These are phyloP conservation scores for Epistrophe grossulariae DNA, from an alignment of 2,888 invertebrate genomes.

Conservation along the genomic window DNA sequence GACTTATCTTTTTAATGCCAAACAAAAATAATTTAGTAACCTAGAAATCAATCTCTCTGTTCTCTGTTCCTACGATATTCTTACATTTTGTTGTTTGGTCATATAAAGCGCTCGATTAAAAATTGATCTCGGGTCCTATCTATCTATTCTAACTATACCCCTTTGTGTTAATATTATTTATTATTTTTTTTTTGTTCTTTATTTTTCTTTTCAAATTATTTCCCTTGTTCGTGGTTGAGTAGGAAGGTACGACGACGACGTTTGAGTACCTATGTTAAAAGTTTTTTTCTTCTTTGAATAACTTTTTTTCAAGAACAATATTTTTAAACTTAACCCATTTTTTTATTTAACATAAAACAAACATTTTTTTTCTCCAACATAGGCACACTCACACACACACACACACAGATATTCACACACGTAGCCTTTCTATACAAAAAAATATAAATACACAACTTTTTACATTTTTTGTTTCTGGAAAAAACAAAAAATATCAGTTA, in stretches of 20 bases:
- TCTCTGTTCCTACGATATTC: not conserved
- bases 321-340: constrained; percentile 26
- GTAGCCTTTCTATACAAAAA: not conserved
- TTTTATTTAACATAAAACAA: constrained; percentile 8
- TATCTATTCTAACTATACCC: not conserved
- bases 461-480: not conserved
- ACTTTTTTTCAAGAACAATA: constrained; percentile 14
- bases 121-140: not conserved
- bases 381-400: not conserved
- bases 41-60: not conserved
- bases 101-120: not conserved
- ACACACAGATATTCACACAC: not conserved
- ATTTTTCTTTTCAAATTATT: not conserved
- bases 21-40: not conserved
- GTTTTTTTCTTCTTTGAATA: not conserved
- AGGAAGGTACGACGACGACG: not conserved
- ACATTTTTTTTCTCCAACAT: not conserved
- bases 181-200: not conserved
- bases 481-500: not conserved
- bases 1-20: not conserved
- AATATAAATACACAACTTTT: constrained; percentile 17
- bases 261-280: not conserved
- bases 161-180: not conserved
- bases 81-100: not conserved
- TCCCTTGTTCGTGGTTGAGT: not conserved